A percentile compares a stretch with the other conserved stretches of the same genome.
These are phyloP conservation scores for Micromys minutus DNA, from an alignment of 2,113 vertebrate species.

Conservation along the genomic window DNA sequence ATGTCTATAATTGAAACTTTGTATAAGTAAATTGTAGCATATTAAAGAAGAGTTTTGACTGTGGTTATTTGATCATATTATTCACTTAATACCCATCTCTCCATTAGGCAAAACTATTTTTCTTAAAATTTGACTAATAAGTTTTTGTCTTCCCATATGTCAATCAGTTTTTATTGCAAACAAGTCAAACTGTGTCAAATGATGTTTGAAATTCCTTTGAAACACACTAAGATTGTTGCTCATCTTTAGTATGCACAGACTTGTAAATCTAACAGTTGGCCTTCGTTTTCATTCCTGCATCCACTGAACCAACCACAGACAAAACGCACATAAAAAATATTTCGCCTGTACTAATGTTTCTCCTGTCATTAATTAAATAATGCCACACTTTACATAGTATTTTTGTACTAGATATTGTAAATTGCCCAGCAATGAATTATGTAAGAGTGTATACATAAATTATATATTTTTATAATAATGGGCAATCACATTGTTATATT, in stretches of 20 bases:
- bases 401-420: background rate
- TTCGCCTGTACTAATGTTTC: background rate
- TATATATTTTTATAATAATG: background rate
- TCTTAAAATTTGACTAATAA: slow-evolving; percentile 34
- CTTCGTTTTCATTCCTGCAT: background rate
- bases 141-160: background rate
- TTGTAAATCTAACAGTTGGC: background rate
- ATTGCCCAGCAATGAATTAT: background rate
- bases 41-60: background rate
- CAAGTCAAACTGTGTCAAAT: background rate
- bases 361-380: background rate
- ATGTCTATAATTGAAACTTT: background rate
- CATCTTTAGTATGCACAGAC: background rate
- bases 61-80: slow-evolving; percentile 23
- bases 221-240: background rate
- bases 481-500: background rate
- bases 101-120: slow-evolving; percentile 29
- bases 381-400: background rate
- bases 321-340: background rate
- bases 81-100: background rate
- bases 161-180: slow-evolving; percentile 32
- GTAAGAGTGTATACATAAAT: no score
- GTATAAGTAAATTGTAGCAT: background rate
- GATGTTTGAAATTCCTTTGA: slow-evolving; percentile 35
- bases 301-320: background rate